phyloP scores from a whole-genome alignment of 2,888 invertebrate genomes.

The Didymodactylos carnosus region DNA sequence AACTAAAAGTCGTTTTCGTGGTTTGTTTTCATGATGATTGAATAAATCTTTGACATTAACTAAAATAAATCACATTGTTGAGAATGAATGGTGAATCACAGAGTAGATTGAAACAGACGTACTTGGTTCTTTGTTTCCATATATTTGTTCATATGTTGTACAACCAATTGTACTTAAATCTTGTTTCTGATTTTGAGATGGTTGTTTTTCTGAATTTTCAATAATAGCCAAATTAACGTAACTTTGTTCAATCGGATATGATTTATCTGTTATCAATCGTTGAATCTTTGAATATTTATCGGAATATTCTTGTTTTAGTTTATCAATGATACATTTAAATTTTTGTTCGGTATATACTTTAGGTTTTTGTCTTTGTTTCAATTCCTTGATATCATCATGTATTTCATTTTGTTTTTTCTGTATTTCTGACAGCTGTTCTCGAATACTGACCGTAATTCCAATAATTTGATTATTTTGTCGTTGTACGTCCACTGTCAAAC shows the following conservation, averaged over 20 bases:
- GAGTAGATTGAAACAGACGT: neutral
- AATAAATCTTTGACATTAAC: neutral
- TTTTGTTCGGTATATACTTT: neutral
- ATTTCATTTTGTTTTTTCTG: neutral
- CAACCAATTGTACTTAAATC: neutral
- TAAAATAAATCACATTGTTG: neutral
- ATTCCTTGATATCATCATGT: no score
- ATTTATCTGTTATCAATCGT: neutral
- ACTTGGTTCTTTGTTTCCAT: neutral
- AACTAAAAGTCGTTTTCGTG: neutral
- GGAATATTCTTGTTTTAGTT: neutral
- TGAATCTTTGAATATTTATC: neutral
- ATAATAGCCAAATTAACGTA: neutral
- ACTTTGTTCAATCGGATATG: neutral
- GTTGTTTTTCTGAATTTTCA: no score
- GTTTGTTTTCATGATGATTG: neutral
- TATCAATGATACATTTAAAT: neutral
- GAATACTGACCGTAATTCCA: no score
- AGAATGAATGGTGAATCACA: neutral
- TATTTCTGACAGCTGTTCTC: no score
- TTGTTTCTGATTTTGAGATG: no score
- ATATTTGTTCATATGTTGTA: neutral
- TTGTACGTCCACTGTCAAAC: no score
- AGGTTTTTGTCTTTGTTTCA: no score
- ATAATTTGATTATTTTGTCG: no score